Conservation (phyloP, 2,113 vertebrate species). For the Myrmecobius fasciatus region DNA sequence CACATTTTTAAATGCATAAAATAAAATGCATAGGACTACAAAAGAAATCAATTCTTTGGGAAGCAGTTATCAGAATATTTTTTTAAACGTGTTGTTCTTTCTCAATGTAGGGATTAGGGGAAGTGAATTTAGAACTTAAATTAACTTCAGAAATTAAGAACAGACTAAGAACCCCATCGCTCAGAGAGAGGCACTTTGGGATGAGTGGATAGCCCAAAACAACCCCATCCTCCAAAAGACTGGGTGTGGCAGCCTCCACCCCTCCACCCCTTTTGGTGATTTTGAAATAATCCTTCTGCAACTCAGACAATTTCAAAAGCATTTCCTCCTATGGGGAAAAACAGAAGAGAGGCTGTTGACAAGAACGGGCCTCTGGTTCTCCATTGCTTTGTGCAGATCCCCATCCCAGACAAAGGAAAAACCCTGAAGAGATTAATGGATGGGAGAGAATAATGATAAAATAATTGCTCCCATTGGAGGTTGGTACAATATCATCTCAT, state of each 20-base stretch:
- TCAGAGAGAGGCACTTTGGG: not conserved
- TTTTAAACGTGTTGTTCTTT: not conserved
- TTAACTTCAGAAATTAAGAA: not conserved
- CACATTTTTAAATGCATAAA: not conserved
- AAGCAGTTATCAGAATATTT: not conserved
- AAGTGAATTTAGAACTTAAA: not conserved
- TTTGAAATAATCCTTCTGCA: conserved; percentile 2
- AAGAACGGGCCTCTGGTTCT: not conserved
- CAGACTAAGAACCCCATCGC: not conserved
- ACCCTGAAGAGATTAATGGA: not conserved
- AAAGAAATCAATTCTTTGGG: not conserved
- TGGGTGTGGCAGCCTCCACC: not conserved
- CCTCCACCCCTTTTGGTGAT: not conserved
- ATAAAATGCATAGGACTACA: not conserved
- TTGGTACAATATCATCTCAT: not conserved
- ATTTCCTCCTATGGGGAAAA: not conserved
- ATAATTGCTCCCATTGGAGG: not conserved
- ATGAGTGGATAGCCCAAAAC: not conserved
- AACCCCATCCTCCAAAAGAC: not conserved
- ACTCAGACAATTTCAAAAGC: not conserved
- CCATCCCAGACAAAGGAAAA: not conserved
- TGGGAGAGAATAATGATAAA: not conserved
- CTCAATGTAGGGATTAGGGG: not conserved
- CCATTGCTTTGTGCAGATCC: not conserved
- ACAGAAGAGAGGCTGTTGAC: not conserved